Evolutionary conservation across 2,888 invertebrate species (phyloP), one percentile per base, ranked within the genome.

Genomic region (Hermaeophaga mercurialis): DNA sequence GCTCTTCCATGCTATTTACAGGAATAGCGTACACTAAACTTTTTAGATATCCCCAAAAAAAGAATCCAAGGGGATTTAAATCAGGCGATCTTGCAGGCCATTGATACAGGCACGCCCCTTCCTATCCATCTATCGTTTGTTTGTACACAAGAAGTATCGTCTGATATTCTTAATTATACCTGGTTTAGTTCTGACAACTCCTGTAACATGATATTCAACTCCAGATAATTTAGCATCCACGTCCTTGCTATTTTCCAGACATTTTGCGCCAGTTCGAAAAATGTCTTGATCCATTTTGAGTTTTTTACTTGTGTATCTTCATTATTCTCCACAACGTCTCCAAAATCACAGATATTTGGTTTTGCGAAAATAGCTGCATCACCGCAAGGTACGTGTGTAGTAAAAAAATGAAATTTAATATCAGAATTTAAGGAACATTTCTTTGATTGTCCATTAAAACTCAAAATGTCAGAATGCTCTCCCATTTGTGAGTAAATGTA

Each of bases 261-360:
- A 88, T 79, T 96, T 96, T 6, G 95, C 96, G n/a, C 96, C 96
- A 1, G 96, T 96, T 73, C 92, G 81, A 71, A 87, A 79, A 64
- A 89, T 76, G 72, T 81, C 81, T 15, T 39, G 65, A 43, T 60
- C 61, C 62, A 58, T 14, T 62, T 68, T 73, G 50, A 59, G 61
- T 45, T 63, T 71, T 66, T 74, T 75, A 14, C 17, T 34, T 53
- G 47, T 3, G 49, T 24, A n/a, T 47, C 48, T 12, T 48, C 46
- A 6, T 12, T 22, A 19, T 49, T 39, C 19, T 36, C 36, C 55
- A 65, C n/a, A 43, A 61, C 38, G 52, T 68, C 54, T 12, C 67
- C 67, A 53, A 67, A 65, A 55, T 72, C 68, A 11, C 77, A 74
- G 1, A 64, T 67, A 44, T 63, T 66, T 74, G 71, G 68, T 63